Base-by-base conservation (phyloP, 2,888 invertebrate species). In the Oasisia sp. region DNA sequence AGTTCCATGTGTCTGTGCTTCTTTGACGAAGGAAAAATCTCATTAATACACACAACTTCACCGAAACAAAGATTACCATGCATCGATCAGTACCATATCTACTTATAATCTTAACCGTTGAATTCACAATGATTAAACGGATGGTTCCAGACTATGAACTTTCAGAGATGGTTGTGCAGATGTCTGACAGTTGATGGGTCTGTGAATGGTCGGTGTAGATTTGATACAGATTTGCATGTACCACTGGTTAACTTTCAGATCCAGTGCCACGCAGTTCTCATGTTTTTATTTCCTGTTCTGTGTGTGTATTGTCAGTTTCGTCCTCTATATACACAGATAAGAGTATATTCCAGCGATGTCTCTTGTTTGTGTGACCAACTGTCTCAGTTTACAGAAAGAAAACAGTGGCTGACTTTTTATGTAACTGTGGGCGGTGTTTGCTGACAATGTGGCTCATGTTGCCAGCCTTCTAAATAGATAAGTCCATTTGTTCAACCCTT, bases 331-430 rank as follows among this genome's bases (percentile, higher is more conserved):
- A 74, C 74, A 74, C 74, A 74, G 74, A 74, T 74, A 74, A 74
- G 19, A 74, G 74, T 74, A 74, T 74, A 27, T 7, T 74, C 5
- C 74, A 74, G 7, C 0, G 4, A 74, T 19, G 27, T 74, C 74
- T 74, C 74, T 74, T n/a, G n/a, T 4, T n/a, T 27, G 74, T 74
- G 27, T 27, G n/a, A 7, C 19, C 74, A 74, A 19, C 74, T n/a
- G n/a, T 74, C 74, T 74, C 74, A 27, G 74, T 74, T 74, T 74
- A 74, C 74, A 74, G 74, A 74, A 74, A 74, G 74, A 74, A 27
- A 74, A 74, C n/a, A 74, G 74, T 74, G 74, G 74, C 74, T 74
- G 74, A 74, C 74, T 74, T 74, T 74, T 74, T 74, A 74, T 74
- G 74, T 74, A 5, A n/a, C 19, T 74, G 19, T 74, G 74, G n/a